These are phyloP conservation scores for Myotis vivesi DNA, from an alignment of 2,797 vertebrate species.

Conservation along the genomic window DNA sequence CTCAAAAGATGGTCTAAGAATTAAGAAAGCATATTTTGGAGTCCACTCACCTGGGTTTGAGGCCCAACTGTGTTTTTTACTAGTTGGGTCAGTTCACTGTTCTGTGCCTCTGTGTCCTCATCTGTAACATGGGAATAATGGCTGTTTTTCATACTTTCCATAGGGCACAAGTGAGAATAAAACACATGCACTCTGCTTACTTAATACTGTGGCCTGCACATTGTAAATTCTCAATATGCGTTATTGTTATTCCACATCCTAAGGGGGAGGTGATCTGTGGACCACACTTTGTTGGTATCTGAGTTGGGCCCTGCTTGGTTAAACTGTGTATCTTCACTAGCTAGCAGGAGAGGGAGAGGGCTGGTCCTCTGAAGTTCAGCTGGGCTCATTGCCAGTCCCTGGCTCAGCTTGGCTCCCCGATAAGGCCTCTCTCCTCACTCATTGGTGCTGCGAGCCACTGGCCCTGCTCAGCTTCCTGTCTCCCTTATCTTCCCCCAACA, in stretches of 20 bases:
- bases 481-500: conserved; percentile 71
- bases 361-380: conserved; percentile 26
- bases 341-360: not conserved
- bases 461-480: conserved; percentile 59
- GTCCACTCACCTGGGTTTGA: not conserved
- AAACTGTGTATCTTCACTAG: not conserved
- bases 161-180: not conserved
- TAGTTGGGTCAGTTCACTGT: not conserved
- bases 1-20: not conserved
- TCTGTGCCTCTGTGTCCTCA: not conserved
- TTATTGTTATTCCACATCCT: not conserved
- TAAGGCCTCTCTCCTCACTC: not conserved
- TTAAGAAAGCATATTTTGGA: not conserved
- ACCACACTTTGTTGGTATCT: not conserved
- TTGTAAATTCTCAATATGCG: not conserved
- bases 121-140: not conserved
- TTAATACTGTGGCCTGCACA: not conserved
- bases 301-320: not conserved
- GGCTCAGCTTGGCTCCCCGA: not conserved
- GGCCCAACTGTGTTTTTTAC: not conserved
- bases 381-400: conserved; percentile 40
- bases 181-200: not conserved
- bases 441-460: not conserved
- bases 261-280: not conserved
- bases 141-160: not conserved